Percentiles rank a stretch among this genome's conserved stretches.
These are phyloP conservation scores for Protosalanx chinensis DNA, from an alignment of 2,797 vertebrate genomes.

Conservation along the genomic window DNA sequence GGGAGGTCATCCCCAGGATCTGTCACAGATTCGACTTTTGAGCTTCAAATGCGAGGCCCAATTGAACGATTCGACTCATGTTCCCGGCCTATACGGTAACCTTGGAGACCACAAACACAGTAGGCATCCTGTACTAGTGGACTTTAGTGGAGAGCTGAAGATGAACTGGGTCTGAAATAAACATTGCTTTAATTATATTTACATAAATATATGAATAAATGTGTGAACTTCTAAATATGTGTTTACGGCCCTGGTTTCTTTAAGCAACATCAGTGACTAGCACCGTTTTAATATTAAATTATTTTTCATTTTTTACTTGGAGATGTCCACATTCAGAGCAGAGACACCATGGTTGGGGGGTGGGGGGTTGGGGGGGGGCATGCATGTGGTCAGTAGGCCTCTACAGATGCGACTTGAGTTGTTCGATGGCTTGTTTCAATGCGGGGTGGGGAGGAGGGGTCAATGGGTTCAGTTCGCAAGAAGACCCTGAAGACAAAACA, in stretches of 20 bases:
- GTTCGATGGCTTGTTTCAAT: neutral
- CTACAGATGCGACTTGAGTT: neutral
- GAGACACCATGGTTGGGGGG: conserved; percentile 5
- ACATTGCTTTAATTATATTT: conserved; percentile 9
- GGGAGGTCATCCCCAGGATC: too few species aligned
- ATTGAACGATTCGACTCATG: neutral
- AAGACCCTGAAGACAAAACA: neutral
- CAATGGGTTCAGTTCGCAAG: neutral
- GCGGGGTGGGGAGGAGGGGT: conserved; percentile 1
- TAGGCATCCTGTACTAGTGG: neutral
- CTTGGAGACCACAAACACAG: neutral
- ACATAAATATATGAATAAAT: conserved; percentile 14
- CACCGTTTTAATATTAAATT: conserved; percentile 1
- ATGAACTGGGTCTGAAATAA: neutral
- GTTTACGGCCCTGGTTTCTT: neutral
- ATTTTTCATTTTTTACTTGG: neutral
- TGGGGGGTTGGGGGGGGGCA: neutral
- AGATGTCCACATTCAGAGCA: conserved; percentile 29
- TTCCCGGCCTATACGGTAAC: neutral
- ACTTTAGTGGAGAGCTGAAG: neutral
- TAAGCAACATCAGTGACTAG: conserved; percentile 18
- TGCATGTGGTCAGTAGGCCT: neutral
- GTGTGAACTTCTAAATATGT: neutral
- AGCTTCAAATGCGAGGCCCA: too few species aligned
- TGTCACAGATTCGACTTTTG: too few species aligned